Evolutionary conservation across 2,888 invertebrate species (phyloP).

Genomic region (Gibbula magus): DNA sequence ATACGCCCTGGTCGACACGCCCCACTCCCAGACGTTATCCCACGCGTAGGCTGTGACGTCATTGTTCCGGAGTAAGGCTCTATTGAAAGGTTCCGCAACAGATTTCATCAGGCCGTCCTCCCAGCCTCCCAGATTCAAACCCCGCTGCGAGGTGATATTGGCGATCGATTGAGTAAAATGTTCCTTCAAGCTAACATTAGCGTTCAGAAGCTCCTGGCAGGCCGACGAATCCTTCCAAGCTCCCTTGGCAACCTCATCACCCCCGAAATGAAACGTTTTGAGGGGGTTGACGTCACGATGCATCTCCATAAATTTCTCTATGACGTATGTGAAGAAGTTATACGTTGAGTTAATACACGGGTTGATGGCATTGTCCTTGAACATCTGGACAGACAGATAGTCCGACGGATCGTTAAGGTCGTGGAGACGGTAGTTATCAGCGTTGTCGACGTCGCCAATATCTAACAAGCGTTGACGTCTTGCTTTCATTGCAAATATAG

Average conservation of each 20-base stretch:
- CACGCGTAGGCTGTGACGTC: slow-evolving; percentile 64
- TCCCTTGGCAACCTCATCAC: slow-evolving; percentile 52
- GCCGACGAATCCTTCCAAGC: slow-evolving; percentile 51
- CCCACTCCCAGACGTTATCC: slow-evolving; percentile 64
- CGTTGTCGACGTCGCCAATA: slow-evolving; percentile 26
- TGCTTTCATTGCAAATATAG: slow-evolving; percentile 51
- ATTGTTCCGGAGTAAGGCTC: slow-evolving; percentile 36
- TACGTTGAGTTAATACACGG: slow-evolving; percentile 54
- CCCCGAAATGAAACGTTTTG: slow-evolving; percentile 68
- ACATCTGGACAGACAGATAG: slow-evolving; percentile 41
- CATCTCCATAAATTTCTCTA: slow-evolving; percentile 7
- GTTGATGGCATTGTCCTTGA: slow-evolving; percentile 47
- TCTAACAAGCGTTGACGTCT: slow-evolving; percentile 28
- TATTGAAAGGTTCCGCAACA: slow-evolving; percentile 31
- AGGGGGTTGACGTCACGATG: slow-evolving; percentile 57
- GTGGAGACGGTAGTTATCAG: slow-evolving; percentile 37
- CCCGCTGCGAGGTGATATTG: slow-evolving; percentile 28
- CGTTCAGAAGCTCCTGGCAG: slow-evolving; percentile 31
- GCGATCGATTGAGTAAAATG: slow-evolving; percentile 35
- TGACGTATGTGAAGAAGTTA: slow-evolving; percentile 39
- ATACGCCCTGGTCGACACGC: slow-evolving; percentile 54
- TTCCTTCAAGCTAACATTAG: slow-evolving; percentile 34
- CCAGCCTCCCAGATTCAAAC: slow-evolving; percentile 50
- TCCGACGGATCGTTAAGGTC: slow-evolving; percentile 38
- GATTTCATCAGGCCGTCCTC: slow-evolving; percentile 55